phyloP scores from a whole-genome alignment of 2,888 invertebrate genomes.

The Deroplatys truncata region DNA sequence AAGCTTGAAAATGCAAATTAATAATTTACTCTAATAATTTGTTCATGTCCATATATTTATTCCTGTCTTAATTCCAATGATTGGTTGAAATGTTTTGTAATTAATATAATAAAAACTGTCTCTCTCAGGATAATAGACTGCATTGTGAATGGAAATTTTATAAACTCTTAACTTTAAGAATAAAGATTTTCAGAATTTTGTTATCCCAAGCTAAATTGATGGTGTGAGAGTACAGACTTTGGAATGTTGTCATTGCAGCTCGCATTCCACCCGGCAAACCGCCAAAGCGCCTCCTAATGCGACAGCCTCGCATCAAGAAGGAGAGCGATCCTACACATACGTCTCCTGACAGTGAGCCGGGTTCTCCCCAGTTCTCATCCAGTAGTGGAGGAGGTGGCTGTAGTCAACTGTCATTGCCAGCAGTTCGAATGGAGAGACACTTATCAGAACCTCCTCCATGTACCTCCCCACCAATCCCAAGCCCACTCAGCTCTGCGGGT shows the following conservation, averaged over 20 bases:
- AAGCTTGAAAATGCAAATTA: too few relatives aligned
- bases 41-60: too few relatives aligned
- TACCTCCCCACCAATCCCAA: slow-evolving; percentile 7
- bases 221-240: background rate
- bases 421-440: slow-evolving; percentile 50
- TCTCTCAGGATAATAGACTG: too few relatives aligned
- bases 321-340: slow-evolving; percentile 54
- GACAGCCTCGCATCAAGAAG: slow-evolving; percentile 63
- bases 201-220: too few relatives aligned
- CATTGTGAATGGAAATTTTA: too few relatives aligned
- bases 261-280: slow-evolving; percentile 12
- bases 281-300: slow-evolving; percentile 57
- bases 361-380: slow-evolving; percentile 40
- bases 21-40: too few relatives aligned
- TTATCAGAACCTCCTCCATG: slow-evolving; percentile 35
- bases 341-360: slow-evolving; percentile 44
- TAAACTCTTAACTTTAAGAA: too few relatives aligned
- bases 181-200: too few relatives aligned
- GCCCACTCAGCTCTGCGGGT: background rate
- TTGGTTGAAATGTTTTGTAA: too few relatives aligned
- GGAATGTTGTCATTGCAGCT: slow-evolving; percentile 1
- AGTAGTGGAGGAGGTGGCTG: slow-evolving; percentile 37
- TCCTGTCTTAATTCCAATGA: too few relatives aligned
- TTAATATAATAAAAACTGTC: too few relatives aligned
- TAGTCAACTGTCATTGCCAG: slow-evolving; percentile 48